Evolutionary conservation across 2,113 vertebrate genomes (phyloP).

Genomic region (Pterocles orientalis): DNA sequence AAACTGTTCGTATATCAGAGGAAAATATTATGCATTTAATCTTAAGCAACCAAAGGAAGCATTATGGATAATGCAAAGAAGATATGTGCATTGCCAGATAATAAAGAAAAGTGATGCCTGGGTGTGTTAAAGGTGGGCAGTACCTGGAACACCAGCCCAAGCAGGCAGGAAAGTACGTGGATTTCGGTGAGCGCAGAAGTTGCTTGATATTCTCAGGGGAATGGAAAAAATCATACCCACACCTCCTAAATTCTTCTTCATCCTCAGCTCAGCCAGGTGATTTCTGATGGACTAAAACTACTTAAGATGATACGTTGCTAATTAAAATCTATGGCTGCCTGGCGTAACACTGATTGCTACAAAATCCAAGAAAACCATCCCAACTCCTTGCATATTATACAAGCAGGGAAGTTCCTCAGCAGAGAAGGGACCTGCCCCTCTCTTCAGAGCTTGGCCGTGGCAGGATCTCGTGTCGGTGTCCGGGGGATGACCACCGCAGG

Average conservation of each 20-base stretch:
- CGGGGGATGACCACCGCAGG: not conserved
- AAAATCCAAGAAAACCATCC: not conserved
- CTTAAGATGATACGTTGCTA: not conserved
- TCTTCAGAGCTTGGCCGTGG: not conserved
- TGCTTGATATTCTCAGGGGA: no score
- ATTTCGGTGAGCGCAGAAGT: not conserved
- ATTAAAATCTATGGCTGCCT: not conserved
- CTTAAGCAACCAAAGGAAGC: not conserved
- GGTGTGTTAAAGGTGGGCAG: not conserved
- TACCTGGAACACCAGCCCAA: not conserved
- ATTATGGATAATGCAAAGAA: not conserved
- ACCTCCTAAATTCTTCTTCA: not conserved
- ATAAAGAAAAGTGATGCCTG: not conserved
- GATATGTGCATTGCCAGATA: not conserved
- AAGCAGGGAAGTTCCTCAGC: not conserved
- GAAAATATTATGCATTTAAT: not conserved
- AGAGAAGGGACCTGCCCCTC: no score
- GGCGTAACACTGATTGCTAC: not conserved
- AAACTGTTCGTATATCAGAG: not conserved
- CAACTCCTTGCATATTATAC: rapidly evolving
- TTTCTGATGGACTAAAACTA: not conserved
- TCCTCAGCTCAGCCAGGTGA: not conserved
- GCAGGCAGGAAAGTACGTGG: not conserved
- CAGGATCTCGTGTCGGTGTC: not conserved
- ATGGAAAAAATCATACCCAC: not conserved